A percentile compares a stretch with the other conserved stretches of the same genome.
These are phyloP conservation scores for Triplophysa rosa DNA, from an alignment of 2,113 vertebrate species.

Conservation along the genomic window DNA sequence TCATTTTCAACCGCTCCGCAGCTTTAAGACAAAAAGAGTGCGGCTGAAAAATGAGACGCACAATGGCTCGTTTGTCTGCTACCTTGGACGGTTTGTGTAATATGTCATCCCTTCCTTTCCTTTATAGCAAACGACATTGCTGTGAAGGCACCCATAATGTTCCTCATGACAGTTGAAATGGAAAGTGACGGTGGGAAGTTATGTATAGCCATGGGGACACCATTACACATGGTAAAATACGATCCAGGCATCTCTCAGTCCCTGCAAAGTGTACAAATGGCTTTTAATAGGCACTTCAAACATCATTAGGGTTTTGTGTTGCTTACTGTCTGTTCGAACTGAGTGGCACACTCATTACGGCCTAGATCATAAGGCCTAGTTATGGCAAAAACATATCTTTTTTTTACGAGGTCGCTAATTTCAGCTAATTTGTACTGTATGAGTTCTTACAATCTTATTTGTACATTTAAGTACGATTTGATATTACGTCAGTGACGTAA, in stretches of 20 bases:
- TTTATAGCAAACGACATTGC: constrained; percentile 14
- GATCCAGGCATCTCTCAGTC: constrained; percentile 28
- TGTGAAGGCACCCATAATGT: constrained; percentile 49
- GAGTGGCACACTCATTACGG: constrained; percentile 41
- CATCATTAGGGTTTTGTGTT: constrained; percentile 50
- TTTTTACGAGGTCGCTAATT: background rate
- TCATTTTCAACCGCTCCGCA: constrained; percentile 52
- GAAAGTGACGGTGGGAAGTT: constrained; percentile 55
- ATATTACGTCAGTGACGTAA: no score
- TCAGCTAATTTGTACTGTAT: no score
- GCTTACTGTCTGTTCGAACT: constrained; percentile 44
- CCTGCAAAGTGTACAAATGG: constrained; percentile 48
- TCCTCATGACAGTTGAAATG: constrained; percentile 56
- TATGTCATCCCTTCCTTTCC: constrained; percentile 39
- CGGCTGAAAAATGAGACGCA: constrained; percentile 46
- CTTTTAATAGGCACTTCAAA: constrained; percentile 54
- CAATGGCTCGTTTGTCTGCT: constrained; percentile 47
- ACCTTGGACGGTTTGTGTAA: constrained; percentile 54
- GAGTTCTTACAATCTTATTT: no score
- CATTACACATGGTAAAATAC: constrained; percentile 51
- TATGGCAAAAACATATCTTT: background rate
- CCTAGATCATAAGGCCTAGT: constrained; percentile 22
- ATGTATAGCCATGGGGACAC: constrained; percentile 49
- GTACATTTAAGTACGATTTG: no score
- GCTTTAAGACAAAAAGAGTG: constrained; percentile 49